A percentile compares a stretch with the other conserved stretches of the same genome.
Conservation (phyloP, 2,113 vertebrate species). For the Alexandromys fortis region DNA sequence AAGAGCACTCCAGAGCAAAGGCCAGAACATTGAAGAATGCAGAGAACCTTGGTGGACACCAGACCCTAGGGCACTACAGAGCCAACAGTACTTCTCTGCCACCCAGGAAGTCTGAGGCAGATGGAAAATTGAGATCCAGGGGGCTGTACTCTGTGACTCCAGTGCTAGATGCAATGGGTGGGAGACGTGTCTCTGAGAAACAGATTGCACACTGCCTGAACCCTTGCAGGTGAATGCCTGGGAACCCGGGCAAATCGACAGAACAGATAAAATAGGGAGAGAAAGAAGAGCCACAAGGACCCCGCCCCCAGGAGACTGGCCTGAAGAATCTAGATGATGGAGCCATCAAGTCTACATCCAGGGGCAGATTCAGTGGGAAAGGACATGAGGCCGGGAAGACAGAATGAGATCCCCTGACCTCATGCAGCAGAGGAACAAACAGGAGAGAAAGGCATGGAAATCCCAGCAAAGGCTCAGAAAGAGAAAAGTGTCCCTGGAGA, state of each 20-base stretch:
- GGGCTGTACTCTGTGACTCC: neutral
- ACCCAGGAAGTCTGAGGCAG: neutral
- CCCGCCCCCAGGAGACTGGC: neutral
- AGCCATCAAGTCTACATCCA: neutral
- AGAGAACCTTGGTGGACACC: neutral
- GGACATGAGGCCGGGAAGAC: neutral
- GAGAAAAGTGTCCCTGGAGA: neutral
- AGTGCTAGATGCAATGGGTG: neutral
- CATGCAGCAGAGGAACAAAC: neutral
- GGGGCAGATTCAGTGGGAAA: no score
- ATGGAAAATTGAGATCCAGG: neutral
- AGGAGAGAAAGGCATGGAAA: neutral
- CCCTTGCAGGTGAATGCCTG: neutral
- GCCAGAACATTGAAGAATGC: neutral
- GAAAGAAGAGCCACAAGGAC: neutral
- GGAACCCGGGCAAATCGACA: neutral
- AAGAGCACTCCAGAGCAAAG: neutral
- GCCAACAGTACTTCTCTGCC: neutral
- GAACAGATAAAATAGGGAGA: neutral
- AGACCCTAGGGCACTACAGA: neutral
- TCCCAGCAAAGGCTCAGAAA: neutral
- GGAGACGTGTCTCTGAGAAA: neutral
- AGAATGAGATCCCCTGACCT: neutral
- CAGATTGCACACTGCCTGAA: neutral
- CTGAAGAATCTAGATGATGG: neutral